Conservation (phyloP, 2,797 vertebrate species). For the Sphenodon punctatus region DNA sequence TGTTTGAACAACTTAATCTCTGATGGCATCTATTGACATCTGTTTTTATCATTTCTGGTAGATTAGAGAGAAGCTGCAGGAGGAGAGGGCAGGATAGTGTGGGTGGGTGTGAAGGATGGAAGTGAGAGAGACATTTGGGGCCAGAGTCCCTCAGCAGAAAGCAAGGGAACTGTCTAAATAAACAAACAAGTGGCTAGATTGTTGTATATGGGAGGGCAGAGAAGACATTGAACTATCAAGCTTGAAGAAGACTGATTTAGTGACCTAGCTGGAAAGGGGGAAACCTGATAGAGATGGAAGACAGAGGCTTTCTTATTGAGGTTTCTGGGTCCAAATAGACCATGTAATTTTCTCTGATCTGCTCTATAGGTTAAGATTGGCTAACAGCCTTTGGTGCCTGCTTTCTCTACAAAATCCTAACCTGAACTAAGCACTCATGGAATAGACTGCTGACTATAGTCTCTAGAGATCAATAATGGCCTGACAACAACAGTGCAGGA, state of each 20-base stretch:
- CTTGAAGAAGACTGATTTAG: too few species aligned
- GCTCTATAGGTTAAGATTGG: neutral
- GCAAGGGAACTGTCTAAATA: too few species aligned
- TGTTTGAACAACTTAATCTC: neutral
- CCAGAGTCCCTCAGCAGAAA: too few species aligned
- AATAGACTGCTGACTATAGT: neutral
- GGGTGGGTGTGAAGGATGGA: too few species aligned
- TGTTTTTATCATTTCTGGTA: neutral
- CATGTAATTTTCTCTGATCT: neutral
- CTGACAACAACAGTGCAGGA: neutral
- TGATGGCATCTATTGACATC: neutral
- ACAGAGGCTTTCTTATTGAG: neutral
- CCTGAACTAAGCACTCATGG: neutral
- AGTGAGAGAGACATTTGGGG: too few species aligned
- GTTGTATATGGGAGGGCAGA: too few species aligned
- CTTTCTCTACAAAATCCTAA: neutral
- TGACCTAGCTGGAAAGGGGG: too few species aligned
- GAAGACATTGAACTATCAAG: too few species aligned
- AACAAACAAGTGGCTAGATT: too few species aligned
- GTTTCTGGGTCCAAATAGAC: neutral
- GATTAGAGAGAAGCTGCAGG: too few species aligned
- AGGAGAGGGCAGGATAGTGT: too few species aligned
- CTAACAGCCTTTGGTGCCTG: neutral
- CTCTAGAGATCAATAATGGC: neutral
- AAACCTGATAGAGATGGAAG: neutral